A percentile compares a stretch with the other conserved stretches of the same genome.
Evolutionary conservation across 1,140 invertebrate species (phyloP).

Genomic region (Apis mellifera): DNA sequence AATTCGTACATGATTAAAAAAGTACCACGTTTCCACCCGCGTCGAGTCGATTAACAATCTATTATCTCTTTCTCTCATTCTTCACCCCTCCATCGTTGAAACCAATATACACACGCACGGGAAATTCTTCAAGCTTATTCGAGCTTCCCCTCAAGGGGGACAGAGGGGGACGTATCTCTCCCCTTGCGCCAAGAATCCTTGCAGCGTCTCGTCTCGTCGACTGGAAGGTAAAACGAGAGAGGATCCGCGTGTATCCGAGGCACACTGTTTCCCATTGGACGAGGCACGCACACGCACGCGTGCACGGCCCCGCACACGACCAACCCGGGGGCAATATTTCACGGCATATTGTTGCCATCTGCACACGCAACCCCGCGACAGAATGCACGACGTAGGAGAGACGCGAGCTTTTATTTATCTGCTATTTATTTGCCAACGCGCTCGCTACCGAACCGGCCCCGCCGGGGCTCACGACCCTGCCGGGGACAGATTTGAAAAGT

Average conservation of each 20-base stretch:
- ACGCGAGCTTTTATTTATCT: constrained; percentile 78
- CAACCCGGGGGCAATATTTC: constrained; percentile 77
- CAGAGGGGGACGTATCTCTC: not conserved
- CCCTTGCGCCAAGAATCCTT: not conserved
- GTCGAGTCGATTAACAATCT: no score
- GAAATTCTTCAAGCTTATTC: not conserved
- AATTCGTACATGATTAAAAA: no score
- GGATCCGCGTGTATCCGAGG: constrained; percentile 9
- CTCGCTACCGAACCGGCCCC: constrained; percentile 71
- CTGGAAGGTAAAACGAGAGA: not conserved
- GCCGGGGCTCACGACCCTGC: constrained; percentile 66
- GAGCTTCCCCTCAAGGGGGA: not conserved
- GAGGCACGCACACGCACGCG: constrained; percentile 27
- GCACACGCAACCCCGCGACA: constrained; percentile 77
- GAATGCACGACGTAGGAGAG: constrained; percentile 72
- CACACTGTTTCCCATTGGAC: not conserved
- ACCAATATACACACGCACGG: not conserved
- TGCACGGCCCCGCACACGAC: constrained; percentile 49
- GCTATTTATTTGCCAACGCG: constrained; percentile 79
- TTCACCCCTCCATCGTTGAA: not conserved
- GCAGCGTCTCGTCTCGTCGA: not conserved
- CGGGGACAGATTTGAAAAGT: constrained; percentile 79
- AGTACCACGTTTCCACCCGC: no score
- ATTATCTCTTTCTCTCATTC: no score
- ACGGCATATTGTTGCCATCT: constrained; percentile 82